These are phyloP conservation scores for Mayetiola destructor DNA, from an alignment of 2,888 invertebrate species.

Conservation along the genomic window DNA sequence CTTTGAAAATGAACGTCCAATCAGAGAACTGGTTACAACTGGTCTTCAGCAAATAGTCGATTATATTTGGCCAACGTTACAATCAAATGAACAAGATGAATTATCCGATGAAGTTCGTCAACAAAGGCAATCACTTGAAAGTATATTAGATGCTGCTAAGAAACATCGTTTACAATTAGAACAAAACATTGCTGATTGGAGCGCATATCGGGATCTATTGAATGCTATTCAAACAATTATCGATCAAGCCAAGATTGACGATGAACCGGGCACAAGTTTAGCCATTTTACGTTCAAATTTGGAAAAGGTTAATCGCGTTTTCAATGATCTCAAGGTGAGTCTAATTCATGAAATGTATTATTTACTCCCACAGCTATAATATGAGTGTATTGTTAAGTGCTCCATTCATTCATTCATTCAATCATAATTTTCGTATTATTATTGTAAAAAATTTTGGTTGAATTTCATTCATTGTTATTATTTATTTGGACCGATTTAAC, in stretches of 20 bases:
- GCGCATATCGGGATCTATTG: constrained; percentile 62
- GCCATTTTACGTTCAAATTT: constrained; percentile 71
- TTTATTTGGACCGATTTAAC: no score
- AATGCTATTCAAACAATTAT: constrained; percentile 64
- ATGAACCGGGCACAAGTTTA: constrained; percentile 63
- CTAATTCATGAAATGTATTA: no score
- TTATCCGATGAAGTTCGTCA: constrained; percentile 67
- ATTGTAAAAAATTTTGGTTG: no score
- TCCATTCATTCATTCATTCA: no score
- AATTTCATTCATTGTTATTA: no score
- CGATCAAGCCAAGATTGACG: constrained; percentile 58
- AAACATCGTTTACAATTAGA: constrained; percentile 65
- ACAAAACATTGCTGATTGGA: constrained; percentile 71
- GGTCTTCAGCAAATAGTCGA: constrained; percentile 72
- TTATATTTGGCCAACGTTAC: constrained; percentile 75
- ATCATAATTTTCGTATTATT: no score
- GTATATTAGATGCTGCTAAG: constrained; percentile 69
- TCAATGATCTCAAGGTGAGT: constrained; percentile 57
- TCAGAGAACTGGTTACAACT: constrained; percentile 65
- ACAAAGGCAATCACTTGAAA: constrained; percentile 65
- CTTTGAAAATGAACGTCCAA: constrained; percentile 63
- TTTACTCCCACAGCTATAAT: no score
- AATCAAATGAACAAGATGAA: constrained; percentile 66
- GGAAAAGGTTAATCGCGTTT: constrained; percentile 64
- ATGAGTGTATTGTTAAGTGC: no score